phyloP scores from a whole-genome alignment of 2,888 invertebrate species.

The Acrobasis consociella region DNA sequence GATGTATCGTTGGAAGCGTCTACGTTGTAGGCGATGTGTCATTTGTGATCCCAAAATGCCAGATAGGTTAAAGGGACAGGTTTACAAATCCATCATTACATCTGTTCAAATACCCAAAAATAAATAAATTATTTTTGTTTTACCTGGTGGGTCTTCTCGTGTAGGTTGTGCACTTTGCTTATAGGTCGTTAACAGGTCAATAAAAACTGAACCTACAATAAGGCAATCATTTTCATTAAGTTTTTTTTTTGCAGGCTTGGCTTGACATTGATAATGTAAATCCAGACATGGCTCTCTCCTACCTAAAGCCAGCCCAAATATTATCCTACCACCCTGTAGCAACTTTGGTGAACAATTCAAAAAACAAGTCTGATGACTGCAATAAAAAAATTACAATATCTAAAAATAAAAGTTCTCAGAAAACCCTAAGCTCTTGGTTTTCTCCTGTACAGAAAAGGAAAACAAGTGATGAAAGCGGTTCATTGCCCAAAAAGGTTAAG shows the following conservation, averaged over 20 bases:
- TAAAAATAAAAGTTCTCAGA: slow-evolving; percentile 57
- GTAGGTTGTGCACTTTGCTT: too few relatives aligned
- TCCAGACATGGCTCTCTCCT: slow-evolving; percentile 75
- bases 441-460: slow-evolving; percentile 60
- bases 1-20: too few relatives aligned
- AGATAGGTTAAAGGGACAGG: too few relatives aligned
- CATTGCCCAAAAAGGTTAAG: slow-evolving; percentile 47
- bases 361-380: slow-evolving; percentile 84
- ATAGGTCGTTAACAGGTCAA: too few relatives aligned
- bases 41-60: too few relatives aligned
- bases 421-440: slow-evolving; percentile 73
- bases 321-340: slow-evolving; percentile 88
- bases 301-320: slow-evolving; percentile 78
- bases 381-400: slow-evolving; percentile 71
- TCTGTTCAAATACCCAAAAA: too few relatives aligned
- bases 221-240: neutral
- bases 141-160: too few relatives aligned
- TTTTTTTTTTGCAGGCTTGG: slow-evolving; percentile 83
- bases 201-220: too few relatives aligned
- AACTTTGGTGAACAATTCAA: slow-evolving; percentile 86
- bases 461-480: slow-evolving; percentile 36
- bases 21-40: too few relatives aligned
- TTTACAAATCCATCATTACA: too few relatives aligned
- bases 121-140: too few relatives aligned
- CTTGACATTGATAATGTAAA: slow-evolving; percentile 82